Evolutionary conservation across 1,140 invertebrate species (phyloP), one percentile per base, ranked within the genome.

Genomic region (Brachionus angularis): DNA sequence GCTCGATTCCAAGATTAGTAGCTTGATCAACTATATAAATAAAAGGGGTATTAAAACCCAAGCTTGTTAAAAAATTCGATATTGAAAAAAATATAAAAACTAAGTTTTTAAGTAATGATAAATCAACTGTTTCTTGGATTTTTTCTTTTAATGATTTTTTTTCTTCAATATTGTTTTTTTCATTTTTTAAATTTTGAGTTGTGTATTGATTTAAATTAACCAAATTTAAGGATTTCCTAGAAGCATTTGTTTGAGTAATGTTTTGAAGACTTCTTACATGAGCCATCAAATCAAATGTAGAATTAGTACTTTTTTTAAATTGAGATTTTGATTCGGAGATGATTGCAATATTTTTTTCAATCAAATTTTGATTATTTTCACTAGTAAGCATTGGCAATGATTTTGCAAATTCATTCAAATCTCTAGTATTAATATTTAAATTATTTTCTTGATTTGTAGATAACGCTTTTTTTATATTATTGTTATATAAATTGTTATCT

Each of bases 41-140:
- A 91, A 64, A 81, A 18, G 94, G 94, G 76, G 95, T 87, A 79
- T 96, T 93, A 84, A 95, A 98, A 33, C 94, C 94, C 74, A 98
- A 89, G 77, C 90, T 93, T 5, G 93, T 97, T 76, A 91, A 87
- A 78, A 97, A 94, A 81, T 98, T 97, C 25, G 92, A 96, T 31
- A 92, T 70, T 21, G 88, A 87, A 80, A 96, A 97, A 55, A 96
- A 80, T 64, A 97, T 84, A 78, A 96, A 97, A 72, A 95, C 84
- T 3, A 87, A 85, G 80, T 96, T 89, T 71, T 86, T 86, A 0
- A 97, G 83, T 23, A 97, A 81, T 8, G 86, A 86, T 50, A 94
- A 83, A 77, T 94, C 89, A 72, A 95, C 84, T 88, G 95, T 91
- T 81, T 91, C 86, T 33, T 83, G 83, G 33, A 94, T 82, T 0